Base-by-base conservation (phyloP, 2,888 invertebrate species). In the Drosophila phalerata region DNA sequence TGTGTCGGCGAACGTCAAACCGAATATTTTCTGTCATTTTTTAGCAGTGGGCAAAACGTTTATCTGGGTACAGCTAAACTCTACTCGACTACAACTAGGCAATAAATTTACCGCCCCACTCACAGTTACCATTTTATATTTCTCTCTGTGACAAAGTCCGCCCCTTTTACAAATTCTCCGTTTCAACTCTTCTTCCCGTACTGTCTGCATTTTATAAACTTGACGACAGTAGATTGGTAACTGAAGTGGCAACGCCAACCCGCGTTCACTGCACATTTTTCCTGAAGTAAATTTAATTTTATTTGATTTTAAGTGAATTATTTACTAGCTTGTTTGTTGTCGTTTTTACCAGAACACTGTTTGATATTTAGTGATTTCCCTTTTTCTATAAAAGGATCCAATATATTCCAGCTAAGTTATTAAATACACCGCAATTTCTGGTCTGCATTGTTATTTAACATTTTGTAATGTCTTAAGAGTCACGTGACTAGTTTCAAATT, bases 261-360 rank as follows among this genome's bases (percentile, higher is more conserved):
- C 28, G 38, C 57, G 11, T 30, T 47, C 69, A 73, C 69, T 71
- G 70, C 69, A 73, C 73, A 77, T 71, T 82, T 85, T 73, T 73
- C 77, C 71, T 82, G 67, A 79, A 81, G 72, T 72, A 80, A 84
- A 86, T 80, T 79, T 77, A 66, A 86, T 84, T 72, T 80, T 76
- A 80, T 86, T 86, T 84, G 84, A 81, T 80, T 84, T 84, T 86
- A 86, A 85, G 78, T 80, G 75, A 80, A 84, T 84, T 85, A 84
- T 84, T 81, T 80, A 73, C 72, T 75, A 64, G 57, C 69, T 71
- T 77, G 62, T 62, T 73, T 66, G 65, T 57, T 62, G 55, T 55
- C 57, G 69, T 48, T 67, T 63, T 47, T 51, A 56, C 25, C 51
- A 56, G 57, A 40, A 51, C 60, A 56, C 49, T 45, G 30, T 64